Evolutionary conservation across 2,113 vertebrate species (phyloP).

Genomic region (Mastomys natalensis): DNA sequence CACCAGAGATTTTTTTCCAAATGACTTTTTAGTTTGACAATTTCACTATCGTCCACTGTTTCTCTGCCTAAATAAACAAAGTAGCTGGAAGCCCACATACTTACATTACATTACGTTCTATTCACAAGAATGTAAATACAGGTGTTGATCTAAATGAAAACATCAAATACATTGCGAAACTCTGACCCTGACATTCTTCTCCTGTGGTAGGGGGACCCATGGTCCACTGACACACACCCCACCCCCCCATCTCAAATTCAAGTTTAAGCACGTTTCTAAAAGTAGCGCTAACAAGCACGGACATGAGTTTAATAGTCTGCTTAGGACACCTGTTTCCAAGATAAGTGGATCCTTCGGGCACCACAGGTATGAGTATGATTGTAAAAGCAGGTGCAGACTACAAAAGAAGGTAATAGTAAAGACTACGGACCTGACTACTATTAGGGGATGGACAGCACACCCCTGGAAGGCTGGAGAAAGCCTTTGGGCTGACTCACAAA

Average conservation of each 20-base stretch:
- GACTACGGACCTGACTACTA: not conserved
- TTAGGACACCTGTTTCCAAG: not conserved
- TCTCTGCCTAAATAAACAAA: slow-evolving; percentile 56
- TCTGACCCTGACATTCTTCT: not conserved
- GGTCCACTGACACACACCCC: not conserved
- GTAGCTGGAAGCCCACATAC: slow-evolving; percentile 18
- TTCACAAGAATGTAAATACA: slow-evolving; percentile 2
- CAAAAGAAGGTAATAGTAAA: not conserved
- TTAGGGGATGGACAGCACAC: slow-evolving; percentile 59
- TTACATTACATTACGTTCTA: not conserved
- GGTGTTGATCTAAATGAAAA: slow-evolving; percentile 46
- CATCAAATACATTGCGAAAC: slow-evolving; percentile 26
- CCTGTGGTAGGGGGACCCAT: not conserved
- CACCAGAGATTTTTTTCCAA: not conserved
- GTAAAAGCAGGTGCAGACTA: not conserved
- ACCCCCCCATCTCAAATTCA: not conserved
- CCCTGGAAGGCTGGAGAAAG: not conserved
- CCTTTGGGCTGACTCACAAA: not conserved
- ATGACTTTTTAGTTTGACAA: slow-evolving; percentile 48
- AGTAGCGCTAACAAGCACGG: not conserved
- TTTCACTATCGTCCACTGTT: slow-evolving; percentile 32
- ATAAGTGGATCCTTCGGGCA: not conserved
- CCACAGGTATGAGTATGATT: not conserved
- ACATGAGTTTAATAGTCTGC: not conserved
- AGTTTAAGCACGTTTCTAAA: slow-evolving; percentile 37